Base-by-base conservation (phyloP, 2,113 vertebrate species). In the Glaucomys volans region DNA sequence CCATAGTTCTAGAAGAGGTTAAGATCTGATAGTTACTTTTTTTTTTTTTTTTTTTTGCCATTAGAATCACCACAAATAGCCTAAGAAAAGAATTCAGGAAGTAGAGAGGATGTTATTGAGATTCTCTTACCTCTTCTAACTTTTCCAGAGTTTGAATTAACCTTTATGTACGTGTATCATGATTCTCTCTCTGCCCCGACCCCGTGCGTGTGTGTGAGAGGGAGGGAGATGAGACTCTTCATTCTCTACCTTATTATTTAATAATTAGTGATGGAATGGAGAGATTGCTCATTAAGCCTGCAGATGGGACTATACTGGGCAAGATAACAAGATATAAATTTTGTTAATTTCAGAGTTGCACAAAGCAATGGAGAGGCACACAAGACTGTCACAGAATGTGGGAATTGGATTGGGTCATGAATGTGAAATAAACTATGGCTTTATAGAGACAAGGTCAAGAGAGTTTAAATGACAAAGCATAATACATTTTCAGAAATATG, bases 251-350 rank as follows among this genome's bases (percentile, higher is more conserved):
- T 80, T 92, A 54, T 91, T 59, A 89, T 88, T 96, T 91, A 96
- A 88, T 93, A 97, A 96, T 94, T 81, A 95, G 35, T 75, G 42
- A 69, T 85, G n/a, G 22, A 76, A 69, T 87, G 32, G 66, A 82
- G 72, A 88, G 32, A 92, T 77, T 82, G 72, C 54, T 92, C 32
- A 91, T 95, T 97, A 95, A 64, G 24, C 72, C 86, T 96, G 77
- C 90, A 95, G 91, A 87, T 94, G 82, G 54, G 52, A 47, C 66
- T 90, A 42, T 54, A 8, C n/a, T 82, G 88, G 67, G 50, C 59
- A 83, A 81, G 28, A 40, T 88, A 94, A 90, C 44, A 90, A 88
- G 66, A 90, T 64, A 44, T 13, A 87, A 88, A 44, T 35, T 79
- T 57, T 32, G 50, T 54, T 94, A 96, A 83, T 96, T 96, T 94